Conservation (phyloP, 2,797 vertebrate species). For the Cottoperca gobio region DNA sequence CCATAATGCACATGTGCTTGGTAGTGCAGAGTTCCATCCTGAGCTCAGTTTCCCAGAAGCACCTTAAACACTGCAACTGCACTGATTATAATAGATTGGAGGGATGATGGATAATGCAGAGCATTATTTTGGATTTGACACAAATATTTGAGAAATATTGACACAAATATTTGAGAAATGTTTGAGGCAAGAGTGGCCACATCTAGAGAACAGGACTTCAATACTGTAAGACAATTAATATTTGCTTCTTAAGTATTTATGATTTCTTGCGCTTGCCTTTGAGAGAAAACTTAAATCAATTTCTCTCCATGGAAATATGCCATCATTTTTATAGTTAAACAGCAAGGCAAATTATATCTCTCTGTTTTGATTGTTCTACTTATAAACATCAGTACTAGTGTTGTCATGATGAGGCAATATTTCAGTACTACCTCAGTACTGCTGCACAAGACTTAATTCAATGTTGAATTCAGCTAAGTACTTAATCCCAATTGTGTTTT, state of each 20-base stretch:
- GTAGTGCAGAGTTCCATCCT: conserved; percentile 52
- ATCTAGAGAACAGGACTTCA: conserved; percentile 3
- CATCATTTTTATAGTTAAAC: neutral
- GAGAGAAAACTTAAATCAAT: neutral
- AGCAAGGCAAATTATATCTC: neutral
- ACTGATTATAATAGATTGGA: conserved; percentile 7
- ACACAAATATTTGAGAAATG: conserved; percentile 6
- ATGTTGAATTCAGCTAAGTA: conserved; percentile 15
- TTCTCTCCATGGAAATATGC: neutral
- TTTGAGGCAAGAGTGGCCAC: conserved; percentile 11
- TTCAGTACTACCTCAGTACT: neutral
- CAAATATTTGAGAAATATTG: conserved; percentile 18
- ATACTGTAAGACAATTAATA: neutral
- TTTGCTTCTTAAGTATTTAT: neutral
- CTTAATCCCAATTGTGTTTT: conserved; percentile 30
- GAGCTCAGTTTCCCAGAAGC: conserved; percentile 54
- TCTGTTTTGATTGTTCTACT: conserved; percentile 6
- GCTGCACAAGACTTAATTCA: conserved; percentile 17
- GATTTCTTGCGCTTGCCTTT: conserved; percentile 23
- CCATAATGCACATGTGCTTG: conserved; percentile 39
- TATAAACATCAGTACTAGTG: neutral
- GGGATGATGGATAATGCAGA: neutral
- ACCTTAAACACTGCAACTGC: conserved; percentile 34
- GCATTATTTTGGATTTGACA: neutral
- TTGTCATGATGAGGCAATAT: conserved; percentile 2